phyloP scores from a whole-genome alignment of 2,113 vertebrate species.

The Pogonocichla stellata region DNA sequence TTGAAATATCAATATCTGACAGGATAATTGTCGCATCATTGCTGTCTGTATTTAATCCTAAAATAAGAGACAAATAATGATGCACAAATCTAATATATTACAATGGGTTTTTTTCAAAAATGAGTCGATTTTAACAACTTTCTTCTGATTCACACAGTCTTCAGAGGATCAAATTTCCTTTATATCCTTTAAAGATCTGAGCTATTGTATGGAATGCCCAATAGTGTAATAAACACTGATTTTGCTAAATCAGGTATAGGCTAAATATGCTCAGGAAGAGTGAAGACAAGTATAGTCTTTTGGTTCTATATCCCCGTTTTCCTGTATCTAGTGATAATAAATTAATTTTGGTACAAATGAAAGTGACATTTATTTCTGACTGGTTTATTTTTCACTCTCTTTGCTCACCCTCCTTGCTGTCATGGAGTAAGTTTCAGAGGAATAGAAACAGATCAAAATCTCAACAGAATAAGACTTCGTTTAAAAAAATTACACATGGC shows the following conservation, averaged over 20 bases:
- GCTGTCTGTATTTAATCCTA: neutral
- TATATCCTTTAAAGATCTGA: neutral
- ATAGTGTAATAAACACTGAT: neutral
- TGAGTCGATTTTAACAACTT: too few species aligned
- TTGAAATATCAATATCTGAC: neutral
- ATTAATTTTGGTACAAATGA: neutral
- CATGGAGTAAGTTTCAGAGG: neutral
- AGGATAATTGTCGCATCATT: neutral
- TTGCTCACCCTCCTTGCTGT: neutral
- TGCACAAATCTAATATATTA: neutral
- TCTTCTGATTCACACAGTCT: too few species aligned
- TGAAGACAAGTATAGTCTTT: neutral
- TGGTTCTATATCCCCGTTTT: neutral
- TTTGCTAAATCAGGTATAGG: neutral
- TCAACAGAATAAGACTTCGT: neutral
- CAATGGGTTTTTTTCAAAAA: neutral
- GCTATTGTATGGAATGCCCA: neutral
- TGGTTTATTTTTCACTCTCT: neutral
- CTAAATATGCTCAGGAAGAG: neutral
- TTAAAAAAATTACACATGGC: neutral
- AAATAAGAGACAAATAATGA: neutral
- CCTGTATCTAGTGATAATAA: neutral
- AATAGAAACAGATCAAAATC: neutral
- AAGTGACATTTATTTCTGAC: neutral
- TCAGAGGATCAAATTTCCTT: neutral